Evolutionary conservation across 2,797 vertebrate genomes (phyloP), one percentile per base, ranked within the genome.

Genomic region (Cryptoblepharus egeriae): DNA sequence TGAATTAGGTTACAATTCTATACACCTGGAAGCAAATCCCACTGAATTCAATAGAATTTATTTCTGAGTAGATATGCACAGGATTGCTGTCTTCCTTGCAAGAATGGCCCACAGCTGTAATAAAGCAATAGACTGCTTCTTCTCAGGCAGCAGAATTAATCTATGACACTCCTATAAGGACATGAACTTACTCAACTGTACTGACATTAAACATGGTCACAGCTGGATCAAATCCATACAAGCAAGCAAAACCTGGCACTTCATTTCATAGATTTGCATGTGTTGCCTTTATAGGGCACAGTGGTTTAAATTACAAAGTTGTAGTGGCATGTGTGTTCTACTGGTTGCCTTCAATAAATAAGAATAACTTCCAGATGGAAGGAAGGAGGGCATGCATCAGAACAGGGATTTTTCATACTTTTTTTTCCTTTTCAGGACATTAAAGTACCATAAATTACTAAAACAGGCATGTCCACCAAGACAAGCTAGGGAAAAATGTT

Each of bases 81-180:
- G 49, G 49, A 16, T 15, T 18, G 5, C 15, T 52, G 16, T 88
- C 58, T 87, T 92, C 93, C 90, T 93, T 88, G 63, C 72, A 80
- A 93, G 92, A 93, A 93, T 74, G 88, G 87, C 85, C 88, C 84
- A 70, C 75, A 93, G 85, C 79, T 90, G 73, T 83, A 84, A 86
- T 81, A 88, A 91, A 89, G 86, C 92, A 89, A 3, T 81, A 90
- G 58, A 89, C 30, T 2, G 32, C 85, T 90, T 89, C 81, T 75
- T 77, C 81, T 88, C 83, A 37, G 73, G 84, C 84, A 93, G 61
- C 77, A 71, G 88, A 94, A 94, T 92, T 91, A 93, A 89, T 87
- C 75, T 86, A 65, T 57, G 71, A 64, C 87, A 92, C 74, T 74
- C 84, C 45, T 82, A 85, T 85, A 74, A 88, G 65, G 55, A 28